A percentile compares a stretch with the other conserved stretches of the same genome.
These are phyloP conservation scores for Taeniopygia guttata DNA, from an alignment of 2,797 vertebrate genomes.

Conservation along the genomic window DNA sequence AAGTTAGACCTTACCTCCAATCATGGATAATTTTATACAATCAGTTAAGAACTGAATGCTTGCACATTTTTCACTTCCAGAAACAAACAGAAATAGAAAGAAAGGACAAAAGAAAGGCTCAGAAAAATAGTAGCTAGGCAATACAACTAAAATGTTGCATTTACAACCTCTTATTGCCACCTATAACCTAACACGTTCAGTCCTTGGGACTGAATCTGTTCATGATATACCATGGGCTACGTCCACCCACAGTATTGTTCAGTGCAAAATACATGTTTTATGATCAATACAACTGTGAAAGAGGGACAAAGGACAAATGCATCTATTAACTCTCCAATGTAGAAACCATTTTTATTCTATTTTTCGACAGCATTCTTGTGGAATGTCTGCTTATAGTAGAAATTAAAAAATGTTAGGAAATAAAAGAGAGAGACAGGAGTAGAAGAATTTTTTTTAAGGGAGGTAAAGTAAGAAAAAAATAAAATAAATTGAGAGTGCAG, in stretches of 20 bases:
- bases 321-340: not conserved
- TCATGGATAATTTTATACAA: not conserved
- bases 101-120: not conserved
- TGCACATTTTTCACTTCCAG: not conserved
- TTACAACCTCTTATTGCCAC: not conserved
- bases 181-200: not conserved
- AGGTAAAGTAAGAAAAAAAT: not conserved
- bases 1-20: not conserved
- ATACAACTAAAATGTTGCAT: not conserved
- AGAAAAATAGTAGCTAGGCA: not conserved
- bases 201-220: not conserved
- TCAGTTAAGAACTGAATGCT: not conserved
- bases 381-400: not conserved
- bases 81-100: not conserved
- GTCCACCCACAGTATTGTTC: not conserved
- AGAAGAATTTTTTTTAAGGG: not conserved
- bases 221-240: fast-evolving
- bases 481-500: not conserved
- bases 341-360: not conserved
- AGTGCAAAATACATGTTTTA: not conserved
- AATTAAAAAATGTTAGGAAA: not conserved
- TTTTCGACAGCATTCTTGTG: not conserved
- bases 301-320: not conserved
- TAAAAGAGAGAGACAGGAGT: not conserved
- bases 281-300: not conserved